A percentile compares a stretch with the other conserved stretches of the same genome.
Conservation (phyloP, 1,140 invertebrate species). For the Dreissena polymorpha region DNA sequence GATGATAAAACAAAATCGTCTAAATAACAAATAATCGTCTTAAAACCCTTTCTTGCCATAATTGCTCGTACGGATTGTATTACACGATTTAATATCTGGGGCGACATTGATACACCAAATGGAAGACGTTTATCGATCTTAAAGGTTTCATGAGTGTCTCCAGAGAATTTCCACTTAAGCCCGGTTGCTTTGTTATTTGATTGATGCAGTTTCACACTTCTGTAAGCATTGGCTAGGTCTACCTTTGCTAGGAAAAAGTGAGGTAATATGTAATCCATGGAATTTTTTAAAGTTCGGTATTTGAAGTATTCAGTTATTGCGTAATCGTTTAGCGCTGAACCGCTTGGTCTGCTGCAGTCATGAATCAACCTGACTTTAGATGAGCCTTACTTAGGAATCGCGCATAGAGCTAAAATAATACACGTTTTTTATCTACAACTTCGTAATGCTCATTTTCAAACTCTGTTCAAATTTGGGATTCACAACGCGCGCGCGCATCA, state of each 20-base stretch:
- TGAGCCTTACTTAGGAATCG: conserved; percentile 25
- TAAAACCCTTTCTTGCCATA: not conserved
- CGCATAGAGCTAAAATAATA: conserved; percentile 15
- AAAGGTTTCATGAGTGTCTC: no score
- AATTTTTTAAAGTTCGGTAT: conserved; percentile 9
- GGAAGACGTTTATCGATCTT: no score
- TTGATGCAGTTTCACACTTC: no score
- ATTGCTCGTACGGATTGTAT: not conserved
- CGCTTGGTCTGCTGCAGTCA: conserved; percentile 4
- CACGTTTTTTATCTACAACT: not conserved
- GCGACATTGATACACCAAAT: not conserved
- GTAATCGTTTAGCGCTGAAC: conserved; percentile 5
- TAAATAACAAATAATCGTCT: conserved; percentile 6
- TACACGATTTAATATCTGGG: not conserved
- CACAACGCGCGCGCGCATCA: conserved; percentile 25
- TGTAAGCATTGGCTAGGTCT: no score
- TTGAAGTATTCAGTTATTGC: not conserved
- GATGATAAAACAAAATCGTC: conserved; percentile 43
- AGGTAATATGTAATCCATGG: not conserved
- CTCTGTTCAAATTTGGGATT: conserved; percentile 28
- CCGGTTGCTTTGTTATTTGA: no score
- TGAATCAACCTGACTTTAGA: conserved; percentile 16
- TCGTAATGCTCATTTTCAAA: conserved; percentile 11
- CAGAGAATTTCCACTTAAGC: no score
- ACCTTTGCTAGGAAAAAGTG: conserved; percentile 35